Conservation (phyloP, 2,113 vertebrate genomes). For the Pipra filicauda region DNA sequence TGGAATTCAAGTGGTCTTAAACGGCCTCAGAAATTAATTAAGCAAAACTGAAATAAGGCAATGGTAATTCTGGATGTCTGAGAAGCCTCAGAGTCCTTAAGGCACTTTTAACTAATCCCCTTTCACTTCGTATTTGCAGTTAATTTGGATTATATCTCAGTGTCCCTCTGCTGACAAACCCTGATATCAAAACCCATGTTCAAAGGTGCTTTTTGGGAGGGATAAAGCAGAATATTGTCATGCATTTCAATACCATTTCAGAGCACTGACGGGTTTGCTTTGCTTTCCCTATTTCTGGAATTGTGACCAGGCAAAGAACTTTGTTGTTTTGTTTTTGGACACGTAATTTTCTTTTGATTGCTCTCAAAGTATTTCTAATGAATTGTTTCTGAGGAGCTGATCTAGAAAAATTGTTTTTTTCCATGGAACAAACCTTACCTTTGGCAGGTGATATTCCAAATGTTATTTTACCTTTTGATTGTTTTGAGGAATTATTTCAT, state of each 20-base stretch:
- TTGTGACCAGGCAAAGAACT: background rate
- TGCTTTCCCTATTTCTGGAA: background rate
- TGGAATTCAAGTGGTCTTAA: background rate
- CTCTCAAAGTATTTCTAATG: background rate
- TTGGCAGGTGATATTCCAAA: background rate
- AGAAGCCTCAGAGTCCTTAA: background rate
- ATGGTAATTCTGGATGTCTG: background rate
- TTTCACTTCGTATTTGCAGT: background rate
- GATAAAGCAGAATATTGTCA: background rate
- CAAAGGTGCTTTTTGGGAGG: background rate
- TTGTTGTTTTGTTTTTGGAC: background rate
- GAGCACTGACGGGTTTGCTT: background rate
- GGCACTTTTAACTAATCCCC: background rate
- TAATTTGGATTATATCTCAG: background rate
- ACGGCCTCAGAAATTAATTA: background rate
- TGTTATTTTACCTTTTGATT: too few species aligned
- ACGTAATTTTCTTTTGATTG: background rate
- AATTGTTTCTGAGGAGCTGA: background rate
- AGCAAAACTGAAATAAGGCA: background rate
- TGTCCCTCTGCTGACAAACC: background rate
- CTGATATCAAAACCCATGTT: rapidly evolving
- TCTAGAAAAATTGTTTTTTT: background rate
- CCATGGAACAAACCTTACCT: background rate
- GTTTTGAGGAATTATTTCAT: too few species aligned
- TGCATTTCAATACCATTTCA: rapidly evolving